Base-by-base conservation (phyloP, 2,888 invertebrate genomes). In the Drosophila nigritarsus region DNA sequence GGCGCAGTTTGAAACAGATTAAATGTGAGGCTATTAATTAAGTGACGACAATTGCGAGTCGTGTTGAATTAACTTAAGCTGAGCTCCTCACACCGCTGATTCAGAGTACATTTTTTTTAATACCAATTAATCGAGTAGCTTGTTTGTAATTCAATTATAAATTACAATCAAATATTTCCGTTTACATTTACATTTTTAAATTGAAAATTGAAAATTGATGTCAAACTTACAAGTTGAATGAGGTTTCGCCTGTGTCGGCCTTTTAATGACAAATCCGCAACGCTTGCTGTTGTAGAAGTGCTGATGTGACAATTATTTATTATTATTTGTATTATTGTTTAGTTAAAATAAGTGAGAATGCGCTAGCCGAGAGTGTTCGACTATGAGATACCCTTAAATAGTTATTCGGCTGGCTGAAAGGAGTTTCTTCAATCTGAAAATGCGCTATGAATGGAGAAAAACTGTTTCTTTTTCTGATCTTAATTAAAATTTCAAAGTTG, bases 11-110 rank as follows among this genome's bases (percentile, higher is more conserved):
- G 81, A 27, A 72, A 60, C 81, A 78, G 75, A 89, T 90, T 86
- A 86, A 90, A 86, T 80, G 78, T 63, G 71, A 56, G 40, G 84
- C 87, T 75, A 86, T 86, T 86, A 90, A 86, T 89, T 90, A 78
- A 74, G 66, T 70, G 67, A 70, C 80, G 80, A 76, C 69, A 64
- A 75, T 76, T 79, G 61, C 58, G 51, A 80, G 78, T 72, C 73
- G 59, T 38, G 27, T 72, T 77, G 66, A 77, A 42, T 74, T 68
- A 49, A 74, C 53, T 70, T 53, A 38, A 64, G 36, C 42, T 59
- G 38, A 63, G 56, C 49, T 51, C n/a, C 29, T 34, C 18, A 56
- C 42, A 48, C 27, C n/a, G 36, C 71, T 90, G 85, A 90, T 80
- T 90, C 90, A 88, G 55, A 20, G 38, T 15, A 42, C 27, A 50